These are phyloP conservation scores for Brachypodius melanocephalos DNA, from an alignment of 2,113 vertebrate species.

Conservation along the genomic window DNA sequence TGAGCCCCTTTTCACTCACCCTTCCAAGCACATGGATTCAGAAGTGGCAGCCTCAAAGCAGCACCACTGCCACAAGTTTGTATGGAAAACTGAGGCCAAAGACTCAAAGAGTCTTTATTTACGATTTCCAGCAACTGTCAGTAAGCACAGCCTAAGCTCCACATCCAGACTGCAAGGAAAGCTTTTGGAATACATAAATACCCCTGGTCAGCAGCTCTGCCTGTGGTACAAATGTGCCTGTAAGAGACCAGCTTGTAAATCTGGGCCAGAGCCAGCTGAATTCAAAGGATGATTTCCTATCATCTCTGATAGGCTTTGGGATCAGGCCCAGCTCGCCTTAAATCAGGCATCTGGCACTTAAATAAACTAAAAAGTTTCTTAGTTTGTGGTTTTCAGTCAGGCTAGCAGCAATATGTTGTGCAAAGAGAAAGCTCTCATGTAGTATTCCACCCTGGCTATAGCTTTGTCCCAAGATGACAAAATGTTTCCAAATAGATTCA, in stretches of 20 bases:
- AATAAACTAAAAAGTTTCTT: not conserved
- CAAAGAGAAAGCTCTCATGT: not conserved
- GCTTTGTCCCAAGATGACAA: not conserved
- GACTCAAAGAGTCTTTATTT: not conserved
- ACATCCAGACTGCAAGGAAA: not conserved
- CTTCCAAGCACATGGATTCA: not conserved
- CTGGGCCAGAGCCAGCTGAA: not conserved
- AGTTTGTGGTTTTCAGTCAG: not conserved
- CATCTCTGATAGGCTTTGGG: conserved; percentile 1
- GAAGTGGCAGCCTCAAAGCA: not conserved
- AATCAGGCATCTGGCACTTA: conserved; percentile 31
- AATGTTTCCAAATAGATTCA: not conserved
- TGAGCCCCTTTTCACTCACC: not conserved
- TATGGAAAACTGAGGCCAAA: not conserved
- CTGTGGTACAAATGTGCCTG: not conserved
- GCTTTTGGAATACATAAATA: not conserved
- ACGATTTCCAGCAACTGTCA: not conserved
- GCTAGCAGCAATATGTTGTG: not conserved
- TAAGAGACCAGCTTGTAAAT: not conserved
- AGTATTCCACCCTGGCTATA: not conserved
- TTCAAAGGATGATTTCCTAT: conserved; percentile 7
- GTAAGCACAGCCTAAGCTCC: not conserved
- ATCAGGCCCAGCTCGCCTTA: conserved; percentile 26
- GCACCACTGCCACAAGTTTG: not conserved
- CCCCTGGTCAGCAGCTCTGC: not conserved